Evolutionary conservation across 2,888 invertebrate species (phyloP).

Genomic region (Teleogryllus oceanicus): DNA sequence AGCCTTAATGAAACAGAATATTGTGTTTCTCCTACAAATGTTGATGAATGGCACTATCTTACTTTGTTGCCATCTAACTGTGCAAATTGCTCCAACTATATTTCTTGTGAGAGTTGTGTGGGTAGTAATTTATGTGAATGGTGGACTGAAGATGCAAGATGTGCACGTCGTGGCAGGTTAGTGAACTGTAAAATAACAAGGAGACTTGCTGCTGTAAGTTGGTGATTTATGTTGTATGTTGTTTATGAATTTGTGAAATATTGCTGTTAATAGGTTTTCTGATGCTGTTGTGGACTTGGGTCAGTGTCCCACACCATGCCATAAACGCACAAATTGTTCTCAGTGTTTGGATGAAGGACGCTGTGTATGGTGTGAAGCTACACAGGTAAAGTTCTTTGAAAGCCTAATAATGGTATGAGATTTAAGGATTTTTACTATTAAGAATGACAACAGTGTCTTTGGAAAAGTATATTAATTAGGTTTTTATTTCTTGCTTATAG

Average conservation of each 20-base stretch:
- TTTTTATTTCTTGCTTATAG: slow-evolving; percentile 41
- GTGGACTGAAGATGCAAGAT: slow-evolving; percentile 85
- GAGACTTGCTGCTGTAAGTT: neutral
- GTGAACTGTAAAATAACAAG: slow-evolving; percentile 24
- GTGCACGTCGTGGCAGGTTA: slow-evolving; percentile 69
- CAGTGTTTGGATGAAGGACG: slow-evolving; percentile 82
- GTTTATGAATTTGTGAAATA: neutral
- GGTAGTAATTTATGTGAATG: slow-evolving; percentile 80
- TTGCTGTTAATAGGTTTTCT: slow-evolving; percentile 5
- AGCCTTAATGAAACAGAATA: slow-evolving; percentile 57
- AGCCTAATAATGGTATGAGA: neutral
- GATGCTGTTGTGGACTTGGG: slow-evolving; percentile 57
- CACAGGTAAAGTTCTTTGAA: slow-evolving; percentile 47
- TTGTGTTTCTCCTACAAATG: slow-evolving; percentile 42
- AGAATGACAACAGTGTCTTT: too few relatives aligned
- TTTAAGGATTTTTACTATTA: neutral
- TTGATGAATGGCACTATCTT: slow-evolving; percentile 70
- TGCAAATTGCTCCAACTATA: slow-evolving; percentile 83
- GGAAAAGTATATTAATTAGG: too few relatives aligned
- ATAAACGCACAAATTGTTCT: slow-evolving; percentile 70
- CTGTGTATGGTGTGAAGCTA: slow-evolving; percentile 95
- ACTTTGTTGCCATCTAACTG: slow-evolving; percentile 80
- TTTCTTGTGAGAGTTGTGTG: slow-evolving; percentile 82
- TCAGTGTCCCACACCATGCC: slow-evolving; percentile 79
- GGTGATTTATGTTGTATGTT: neutral